These are phyloP conservation scores for Drosophila kohkoa DNA, from an alignment of 1,140 invertebrate genomes.

Conservation along the genomic window DNA sequence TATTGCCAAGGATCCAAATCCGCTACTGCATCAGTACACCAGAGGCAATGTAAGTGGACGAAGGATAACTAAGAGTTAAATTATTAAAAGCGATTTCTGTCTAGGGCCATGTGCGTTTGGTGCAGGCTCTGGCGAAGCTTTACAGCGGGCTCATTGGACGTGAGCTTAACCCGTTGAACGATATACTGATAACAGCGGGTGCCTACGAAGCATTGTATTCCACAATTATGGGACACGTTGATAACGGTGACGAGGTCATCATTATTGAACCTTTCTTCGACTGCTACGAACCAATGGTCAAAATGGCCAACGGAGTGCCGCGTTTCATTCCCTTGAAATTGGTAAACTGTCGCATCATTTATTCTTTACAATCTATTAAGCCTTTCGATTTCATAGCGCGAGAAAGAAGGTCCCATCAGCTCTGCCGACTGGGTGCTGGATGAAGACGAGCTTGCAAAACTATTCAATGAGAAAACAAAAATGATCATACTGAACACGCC, in stretches of 20 bases:
- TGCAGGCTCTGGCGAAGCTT: slow-evolving; percentile 93
- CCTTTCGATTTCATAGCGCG: slow-evolving; percentile 32
- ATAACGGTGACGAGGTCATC: slow-evolving; percentile 95
- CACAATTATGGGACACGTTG: slow-evolving; percentile 93
- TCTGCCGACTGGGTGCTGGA: slow-evolving; percentile 97
- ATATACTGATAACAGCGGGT: slow-evolving; percentile 95
- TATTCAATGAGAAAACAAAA: slow-evolving; percentile 97
- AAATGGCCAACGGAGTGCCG: slow-evolving; percentile 93
- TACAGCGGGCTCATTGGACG: slow-evolving; percentile 92
- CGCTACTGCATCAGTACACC: slow-evolving; percentile 96
- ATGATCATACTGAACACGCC: slow-evolving; percentile 98
- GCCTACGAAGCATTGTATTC: slow-evolving; percentile 97
- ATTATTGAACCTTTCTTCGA: slow-evolving; percentile 99
- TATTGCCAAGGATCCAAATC: slow-evolving; percentile 89
- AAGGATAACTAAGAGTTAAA: not conserved
- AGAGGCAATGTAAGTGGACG: slow-evolving; percentile 90
- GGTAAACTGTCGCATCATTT: slow-evolving; percentile 85
- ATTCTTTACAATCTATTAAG: not conserved
- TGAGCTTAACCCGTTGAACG: slow-evolving; percentile 91
- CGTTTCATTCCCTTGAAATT: slow-evolving; percentile 95
- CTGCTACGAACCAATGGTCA: slow-evolving; percentile 98
- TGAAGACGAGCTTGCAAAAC: slow-evolving; percentile 90
- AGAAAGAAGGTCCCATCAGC: slow-evolving; percentile 83
- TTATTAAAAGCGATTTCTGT: slow-evolving; percentile 38
- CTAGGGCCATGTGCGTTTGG: slow-evolving; percentile 96